Evolutionary conservation across 2,113 vertebrate genomes (phyloP).

Genomic region (Hypanus sabinus): DNA sequence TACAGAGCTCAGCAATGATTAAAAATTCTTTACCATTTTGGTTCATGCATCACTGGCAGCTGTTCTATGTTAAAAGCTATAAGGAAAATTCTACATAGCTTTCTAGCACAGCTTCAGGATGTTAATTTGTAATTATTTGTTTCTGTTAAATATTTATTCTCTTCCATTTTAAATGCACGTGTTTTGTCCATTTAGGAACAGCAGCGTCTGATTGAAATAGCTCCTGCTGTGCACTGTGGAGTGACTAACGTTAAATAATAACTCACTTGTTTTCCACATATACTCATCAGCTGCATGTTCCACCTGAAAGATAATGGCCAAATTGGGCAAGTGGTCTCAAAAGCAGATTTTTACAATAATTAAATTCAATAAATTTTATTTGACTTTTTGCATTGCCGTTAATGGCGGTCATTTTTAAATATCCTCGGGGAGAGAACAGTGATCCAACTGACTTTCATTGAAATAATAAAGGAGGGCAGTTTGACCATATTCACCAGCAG

Average conservation of each 20-base stretch:
- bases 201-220: background rate
- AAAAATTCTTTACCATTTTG: background rate
- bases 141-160: background rate
- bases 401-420: background rate
- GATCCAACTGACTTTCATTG: background rate
- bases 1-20: background rate
- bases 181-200: background rate
- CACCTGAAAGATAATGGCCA: background rate
- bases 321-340: conserved; percentile 3
- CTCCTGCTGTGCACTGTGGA: background rate
- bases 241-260: background rate
- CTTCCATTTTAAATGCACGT: background rate
- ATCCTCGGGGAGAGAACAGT: background rate
- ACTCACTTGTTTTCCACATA: background rate
- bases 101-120: background rate
- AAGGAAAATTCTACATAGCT: background rate
- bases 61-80: background rate
- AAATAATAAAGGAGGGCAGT: background rate
- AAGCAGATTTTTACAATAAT: background rate
- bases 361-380: background rate
- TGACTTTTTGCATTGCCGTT: background rate
- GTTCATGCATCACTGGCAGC: background rate
- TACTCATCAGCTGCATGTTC: background rate
- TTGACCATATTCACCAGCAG: background rate
- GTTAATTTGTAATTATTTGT: background rate